phyloP scores from a whole-genome alignment of 2,797 vertebrate genomes.

The Hybognathus amarus region DNA sequence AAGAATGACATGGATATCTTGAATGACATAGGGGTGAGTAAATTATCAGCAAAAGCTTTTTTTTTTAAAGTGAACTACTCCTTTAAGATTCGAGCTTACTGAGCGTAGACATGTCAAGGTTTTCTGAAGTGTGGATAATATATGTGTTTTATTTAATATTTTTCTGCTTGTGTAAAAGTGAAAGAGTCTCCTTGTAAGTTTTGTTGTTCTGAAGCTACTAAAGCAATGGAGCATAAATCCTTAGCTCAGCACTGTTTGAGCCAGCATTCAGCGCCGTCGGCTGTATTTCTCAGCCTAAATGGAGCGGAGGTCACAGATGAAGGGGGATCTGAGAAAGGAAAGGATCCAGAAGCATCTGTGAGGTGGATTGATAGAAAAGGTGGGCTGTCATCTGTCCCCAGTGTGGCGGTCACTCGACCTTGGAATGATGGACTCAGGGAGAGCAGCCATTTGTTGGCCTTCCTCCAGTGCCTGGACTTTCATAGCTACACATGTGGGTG shows the following conservation, averaged over 20 bases:
- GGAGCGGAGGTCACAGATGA: constrained; percentile 37
- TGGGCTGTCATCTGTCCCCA: constrained; percentile 21
- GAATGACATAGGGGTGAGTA: too few species aligned
- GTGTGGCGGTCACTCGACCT: constrained; percentile 55
- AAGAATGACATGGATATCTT: too few species aligned
- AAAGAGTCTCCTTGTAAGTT: constrained; percentile 51
- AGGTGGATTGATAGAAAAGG: constrained; percentile 1
- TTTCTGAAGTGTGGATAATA: neutral
- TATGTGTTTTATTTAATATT: rapidly evolving
- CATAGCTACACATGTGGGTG: constrained; percentile 68
- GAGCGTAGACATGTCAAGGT: neutral
- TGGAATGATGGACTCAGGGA: constrained; percentile 66
- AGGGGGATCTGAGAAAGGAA: constrained; percentile 51
- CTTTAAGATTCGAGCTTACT: neutral
- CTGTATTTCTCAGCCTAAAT: constrained; percentile 56
- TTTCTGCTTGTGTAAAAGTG: constrained; percentile 26
- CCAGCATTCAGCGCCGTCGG: constrained; percentile 1
- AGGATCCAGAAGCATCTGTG: constrained; percentile 30
- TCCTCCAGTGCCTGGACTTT: constrained; percentile 54
- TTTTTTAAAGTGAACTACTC: too few species aligned
- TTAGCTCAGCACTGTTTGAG: constrained; percentile 56
- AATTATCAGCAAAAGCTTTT: too few species aligned
- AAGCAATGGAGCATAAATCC: constrained; percentile 61
- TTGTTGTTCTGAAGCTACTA: constrained; percentile 50
- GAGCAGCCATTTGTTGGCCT: constrained; percentile 61